Conservation (phyloP, 2,113 vertebrate species). For the Coreoperca whiteheadi region DNA sequence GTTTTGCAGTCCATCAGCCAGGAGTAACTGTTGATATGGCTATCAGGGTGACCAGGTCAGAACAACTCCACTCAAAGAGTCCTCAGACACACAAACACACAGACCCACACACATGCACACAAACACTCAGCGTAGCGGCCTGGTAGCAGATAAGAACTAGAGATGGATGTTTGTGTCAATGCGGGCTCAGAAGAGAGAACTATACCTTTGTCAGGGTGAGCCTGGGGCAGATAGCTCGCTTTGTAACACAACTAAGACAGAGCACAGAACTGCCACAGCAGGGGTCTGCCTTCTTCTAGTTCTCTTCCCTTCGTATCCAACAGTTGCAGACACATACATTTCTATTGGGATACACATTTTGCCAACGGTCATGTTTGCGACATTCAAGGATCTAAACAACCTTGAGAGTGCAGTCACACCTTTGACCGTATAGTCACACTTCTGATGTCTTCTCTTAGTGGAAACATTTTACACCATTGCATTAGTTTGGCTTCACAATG, state of each 20-base stretch:
- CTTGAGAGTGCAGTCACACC: constrained; percentile 6
- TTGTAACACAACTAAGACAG: constrained; percentile 39
- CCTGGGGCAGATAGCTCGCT: constrained; percentile 38
- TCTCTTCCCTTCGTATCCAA: background rate
- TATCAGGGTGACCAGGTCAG: constrained; percentile 59
- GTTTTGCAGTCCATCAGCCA: constrained; percentile 67
- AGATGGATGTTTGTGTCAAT: constrained; percentile 52
- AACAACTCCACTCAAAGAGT: constrained; percentile 56
- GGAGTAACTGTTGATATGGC: constrained; percentile 65
- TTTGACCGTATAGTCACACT: background rate
- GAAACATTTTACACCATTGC: background rate
- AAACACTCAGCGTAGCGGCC: constrained; percentile 40
- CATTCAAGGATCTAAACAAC: constrained; percentile 4
- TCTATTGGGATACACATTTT: constrained; percentile 12
- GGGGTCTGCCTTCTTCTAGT: background rate
- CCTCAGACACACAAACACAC: constrained; percentile 44
- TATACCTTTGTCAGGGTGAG: constrained; percentile 55
- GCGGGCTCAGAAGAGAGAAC: background rate
- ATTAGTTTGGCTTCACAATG: background rate
- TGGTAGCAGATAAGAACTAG: constrained; percentile 61
- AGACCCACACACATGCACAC: constrained; percentile 39
- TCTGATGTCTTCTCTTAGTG: background rate
- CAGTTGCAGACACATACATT: background rate
- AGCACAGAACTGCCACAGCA: constrained; percentile 46
- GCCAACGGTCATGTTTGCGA: background rate